Evolutionary conservation across 2,888 invertebrate species (phyloP), one percentile per base, ranked within the genome.

Genomic region (Stenotaenia linearis): DNA sequence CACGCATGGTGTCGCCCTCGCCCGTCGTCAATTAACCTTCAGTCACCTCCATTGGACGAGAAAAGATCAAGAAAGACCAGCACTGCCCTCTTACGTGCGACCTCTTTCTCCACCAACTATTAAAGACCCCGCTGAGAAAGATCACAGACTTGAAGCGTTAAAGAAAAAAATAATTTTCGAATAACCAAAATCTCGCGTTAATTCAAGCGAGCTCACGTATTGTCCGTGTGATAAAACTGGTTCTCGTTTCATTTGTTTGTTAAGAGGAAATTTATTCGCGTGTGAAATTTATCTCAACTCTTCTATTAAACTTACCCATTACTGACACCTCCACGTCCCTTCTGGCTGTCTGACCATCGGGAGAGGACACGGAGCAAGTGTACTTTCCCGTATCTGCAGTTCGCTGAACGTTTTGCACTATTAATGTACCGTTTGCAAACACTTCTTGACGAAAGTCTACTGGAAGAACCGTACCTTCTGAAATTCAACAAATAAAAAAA

Each of bases 361-460:
- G 88, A 86, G 92, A 92, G 82, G 88, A 88, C 80, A 91, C 92
- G 81, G 89, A 89, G 86, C 92, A 92, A 80, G 90, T 90, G 87
- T 92, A 92, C 86, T 90, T 89, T 84, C 93, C 92, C 83, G 90
- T 90, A 86, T 92, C 97, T 81, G 94, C 93, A 84, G 91, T 90
- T 75, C 96, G 90, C 88, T 97, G 96, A 7, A 97, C 96, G 86
- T 96, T 96, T 87, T 96, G 94, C 84, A 98, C 96, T 82, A 96
- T 94, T 5, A 98, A 90, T 0, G 96, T 96, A 82, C 97, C 97
- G 86, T 97, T 96, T 80, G 93, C 92, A 88, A 94, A 95, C 78
- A 96, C 95, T 84, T 95, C 95, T 86, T 97, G 97, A 84, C 97
- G 94, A 84, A 97, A 91, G 88, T 97, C 97, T 87, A 96, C 95